A percentile compares a stretch with the other conserved stretches of the same genome.
These are phyloP conservation scores for Brachyhypopomus gauderio DNA, from an alignment of 2,113 vertebrate genomes.

Conservation along the genomic window DNA sequence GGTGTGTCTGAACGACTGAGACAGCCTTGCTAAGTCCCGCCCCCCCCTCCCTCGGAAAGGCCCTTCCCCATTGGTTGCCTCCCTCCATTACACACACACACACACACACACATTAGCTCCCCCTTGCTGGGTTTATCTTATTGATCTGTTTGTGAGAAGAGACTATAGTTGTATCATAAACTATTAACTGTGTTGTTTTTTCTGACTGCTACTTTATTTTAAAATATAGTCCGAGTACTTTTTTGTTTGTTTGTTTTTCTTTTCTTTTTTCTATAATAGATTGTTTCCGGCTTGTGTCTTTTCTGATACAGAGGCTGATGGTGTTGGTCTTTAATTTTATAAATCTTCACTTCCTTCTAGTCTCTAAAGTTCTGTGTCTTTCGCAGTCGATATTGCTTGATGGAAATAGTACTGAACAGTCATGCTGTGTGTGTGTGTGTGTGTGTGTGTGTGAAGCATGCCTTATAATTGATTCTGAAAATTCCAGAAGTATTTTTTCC, in stretches of 20 bases:
- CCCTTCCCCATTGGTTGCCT: constrained; percentile 40
- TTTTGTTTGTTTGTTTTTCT: no score
- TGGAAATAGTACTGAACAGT: no score
- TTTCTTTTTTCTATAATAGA: no score
- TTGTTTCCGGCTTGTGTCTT: no score
- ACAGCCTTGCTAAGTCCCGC: constrained; percentile 30
- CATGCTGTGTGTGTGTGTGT: constrained; percentile 10
- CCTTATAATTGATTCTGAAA: neutral
- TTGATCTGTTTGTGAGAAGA: constrained; percentile 75
- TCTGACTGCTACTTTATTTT: constrained; percentile 70
- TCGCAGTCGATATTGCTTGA: no score
- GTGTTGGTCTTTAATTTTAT: no score
- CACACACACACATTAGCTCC: neutral
- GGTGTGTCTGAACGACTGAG: constrained; percentile 64
- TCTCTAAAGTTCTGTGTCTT: no score
- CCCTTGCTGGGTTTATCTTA: constrained; percentile 63
- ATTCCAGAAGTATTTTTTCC: neutral
- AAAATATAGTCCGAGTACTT: constrained; percentile 62
- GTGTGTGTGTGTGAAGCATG: neutral
- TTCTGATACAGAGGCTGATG: no score
- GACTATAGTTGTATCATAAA: constrained; percentile 67
- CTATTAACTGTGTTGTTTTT: constrained; percentile 71
- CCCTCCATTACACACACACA: neutral
- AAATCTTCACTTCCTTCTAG: no score
- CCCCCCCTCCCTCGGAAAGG: constrained; percentile 14